Evolutionary conservation across 2,888 invertebrate genomes (phyloP), one percentile per base, ranked within the genome.

Genomic region (Dynastes grantii): DNA sequence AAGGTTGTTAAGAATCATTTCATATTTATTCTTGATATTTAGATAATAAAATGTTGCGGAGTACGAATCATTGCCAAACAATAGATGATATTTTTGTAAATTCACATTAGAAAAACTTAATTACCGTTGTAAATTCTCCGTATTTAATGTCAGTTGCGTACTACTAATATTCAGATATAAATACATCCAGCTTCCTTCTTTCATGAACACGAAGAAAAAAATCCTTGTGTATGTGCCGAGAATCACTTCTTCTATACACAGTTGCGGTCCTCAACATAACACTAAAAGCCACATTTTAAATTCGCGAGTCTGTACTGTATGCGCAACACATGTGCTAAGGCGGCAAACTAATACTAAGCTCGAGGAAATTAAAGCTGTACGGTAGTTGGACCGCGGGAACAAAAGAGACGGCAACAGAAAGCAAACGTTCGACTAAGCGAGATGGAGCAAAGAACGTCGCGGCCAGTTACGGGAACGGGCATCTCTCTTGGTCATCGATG

Each of bases 401-500:
- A 27, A 75, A 55, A 29, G 61, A 75, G 61, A 75, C 61, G 73
- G 27, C 61, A 16, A 75, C 27, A 63, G 61, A 27, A 11, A 61
- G 49, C 13, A 61, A 58, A 45, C 45, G 32, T 61, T 58, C 58
- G 40, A n/a, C 40, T 22, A 61, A 75, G 27, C 27, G 73, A 63
- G 73, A 75, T 11, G 37, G 53, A 5, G 55, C 11, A 9, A 32
- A 29, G 37, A 71, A 29, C 53, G 61, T 61, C 73, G 61, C 61
- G 73, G 32, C 61, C 73, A 27, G 55, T 29, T 40, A 45, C 58
- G 73, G 37, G 49, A 40, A 49, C 61, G 73, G 45, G 71, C 80
- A 80, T 80, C 80, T 80, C 76, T 76, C 79, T 79, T 78, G 80
- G 80, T 77, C 79, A 80, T 80, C 81, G 76, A 22, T 8, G 22